These are phyloP conservation scores for Megastigmus dorsalis DNA, from an alignment of 2,888 invertebrate genomes.

Conservation along the genomic window DNA sequence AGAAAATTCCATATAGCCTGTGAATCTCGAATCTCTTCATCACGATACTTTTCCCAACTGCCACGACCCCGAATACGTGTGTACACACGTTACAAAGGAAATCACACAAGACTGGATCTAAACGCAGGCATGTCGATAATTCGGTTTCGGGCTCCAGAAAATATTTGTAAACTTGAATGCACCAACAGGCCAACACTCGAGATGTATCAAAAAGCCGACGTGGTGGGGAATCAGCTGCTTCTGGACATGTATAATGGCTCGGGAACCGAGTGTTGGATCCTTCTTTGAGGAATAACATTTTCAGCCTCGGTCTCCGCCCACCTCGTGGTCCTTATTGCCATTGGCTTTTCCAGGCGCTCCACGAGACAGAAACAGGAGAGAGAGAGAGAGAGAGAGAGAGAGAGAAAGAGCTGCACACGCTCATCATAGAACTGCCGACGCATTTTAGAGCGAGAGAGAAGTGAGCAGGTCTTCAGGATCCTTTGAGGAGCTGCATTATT, in stretches of 20 bases:
- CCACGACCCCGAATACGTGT: too few species aligned
- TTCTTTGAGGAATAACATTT: conserved; percentile 58
- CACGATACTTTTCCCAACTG: too few species aligned
- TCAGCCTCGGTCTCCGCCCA: conserved; percentile 35
- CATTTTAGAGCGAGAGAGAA: conserved; percentile 35
- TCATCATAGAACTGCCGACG: background rate
- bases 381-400: conserved; percentile 12
- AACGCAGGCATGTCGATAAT: too few species aligned
- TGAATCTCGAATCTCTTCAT: too few species aligned
- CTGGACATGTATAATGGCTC: too few species aligned
- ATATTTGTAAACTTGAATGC: conserved; percentile 64
- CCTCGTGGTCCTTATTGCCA: background rate
- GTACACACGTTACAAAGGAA: too few species aligned
- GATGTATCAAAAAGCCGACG: conserved; percentile 19
- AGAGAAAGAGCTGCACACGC: background rate
- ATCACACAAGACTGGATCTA: too few species aligned
- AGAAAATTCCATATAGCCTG: too few species aligned
- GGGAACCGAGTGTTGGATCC: conserved; percentile 19
- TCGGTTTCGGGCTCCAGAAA: conserved; percentile 55
- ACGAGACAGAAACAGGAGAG: background rate
- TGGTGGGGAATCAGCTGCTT: conserved; percentile 17
- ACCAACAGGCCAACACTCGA: conserved; percentile 1
- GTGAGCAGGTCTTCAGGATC: conserved; percentile 4
- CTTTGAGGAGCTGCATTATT: background rate
- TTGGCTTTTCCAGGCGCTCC: background rate